These are phyloP conservation scores for Dioctria linearis DNA, from an alignment of 2,888 invertebrate genomes.

Conservation along the genomic window DNA sequence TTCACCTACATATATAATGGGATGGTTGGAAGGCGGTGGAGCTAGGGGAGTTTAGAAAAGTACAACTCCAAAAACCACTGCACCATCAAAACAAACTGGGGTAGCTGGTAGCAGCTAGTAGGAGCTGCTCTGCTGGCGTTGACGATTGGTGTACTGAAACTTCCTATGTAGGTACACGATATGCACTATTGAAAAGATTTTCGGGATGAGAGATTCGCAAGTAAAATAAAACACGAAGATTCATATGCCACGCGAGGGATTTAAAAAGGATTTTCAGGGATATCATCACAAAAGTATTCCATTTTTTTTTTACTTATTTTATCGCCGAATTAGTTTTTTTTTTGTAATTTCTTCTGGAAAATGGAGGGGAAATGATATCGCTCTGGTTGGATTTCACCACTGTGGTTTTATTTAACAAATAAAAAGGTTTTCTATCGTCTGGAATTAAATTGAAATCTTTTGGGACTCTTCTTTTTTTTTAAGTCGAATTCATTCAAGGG, in stretches of 20 bases:
- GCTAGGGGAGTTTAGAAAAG: not conserved
- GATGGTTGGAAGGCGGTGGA: not conserved
- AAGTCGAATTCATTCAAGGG: too few species aligned
- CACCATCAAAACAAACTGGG: too few species aligned
- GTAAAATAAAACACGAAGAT: conserved; percentile 34
- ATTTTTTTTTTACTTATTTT: conserved; percentile 24
- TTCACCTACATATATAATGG: not conserved
- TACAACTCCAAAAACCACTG: too few species aligned
- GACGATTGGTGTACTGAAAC: too few species aligned
- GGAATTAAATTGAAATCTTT: conserved; percentile 16
- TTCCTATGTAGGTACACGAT: too few species aligned
- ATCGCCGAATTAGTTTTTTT: conserved; percentile 37
- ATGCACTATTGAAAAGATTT: conserved; percentile 43
- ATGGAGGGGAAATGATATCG: conserved; percentile 24
- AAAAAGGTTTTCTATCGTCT: conserved; percentile 9
- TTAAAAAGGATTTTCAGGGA: conserved; percentile 43
- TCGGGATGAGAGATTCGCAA: conserved; percentile 30
- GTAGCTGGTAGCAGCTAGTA: not conserved
- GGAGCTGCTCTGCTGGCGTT: too few species aligned
- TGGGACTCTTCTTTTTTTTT: not conserved
- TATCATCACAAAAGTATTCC: conserved; percentile 44
- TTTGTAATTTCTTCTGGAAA: conserved; percentile 44
- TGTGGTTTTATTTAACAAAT: conserved; percentile 22
- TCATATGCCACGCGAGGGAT: conserved; percentile 25
- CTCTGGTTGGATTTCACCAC: conserved; percentile 28